phyloP scores from a whole-genome alignment of 2,888 invertebrate species.

The Xestobium rufovillosum region DNA sequence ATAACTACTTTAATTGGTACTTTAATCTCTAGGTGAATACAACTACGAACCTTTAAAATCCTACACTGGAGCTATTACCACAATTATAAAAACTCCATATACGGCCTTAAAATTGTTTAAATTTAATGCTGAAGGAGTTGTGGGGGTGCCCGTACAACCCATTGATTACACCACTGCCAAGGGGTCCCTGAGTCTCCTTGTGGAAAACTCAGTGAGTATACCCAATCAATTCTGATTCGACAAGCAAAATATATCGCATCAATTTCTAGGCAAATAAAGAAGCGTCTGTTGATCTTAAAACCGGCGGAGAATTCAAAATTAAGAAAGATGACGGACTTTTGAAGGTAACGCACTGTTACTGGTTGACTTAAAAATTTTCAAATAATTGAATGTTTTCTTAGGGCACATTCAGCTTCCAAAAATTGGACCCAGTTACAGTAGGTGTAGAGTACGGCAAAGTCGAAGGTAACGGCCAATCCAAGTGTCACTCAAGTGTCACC shows the following conservation, averaged over 20 bases:
- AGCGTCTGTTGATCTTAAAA: conserved; percentile 56
- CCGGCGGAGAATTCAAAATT: conserved; percentile 54
- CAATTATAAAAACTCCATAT: too few relatives aligned
- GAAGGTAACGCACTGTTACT: conserved; percentile 39
- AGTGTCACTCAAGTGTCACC: conserved; percentile 29
- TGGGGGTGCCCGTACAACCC: too few relatives aligned
- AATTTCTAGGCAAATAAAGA: not conserved
- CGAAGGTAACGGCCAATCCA: conserved; percentile 26
- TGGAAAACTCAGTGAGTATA: too few relatives aligned
- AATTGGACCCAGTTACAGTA: conserved; percentile 39
- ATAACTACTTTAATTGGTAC: too few relatives aligned
- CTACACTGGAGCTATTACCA: too few relatives aligned
- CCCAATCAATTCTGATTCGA: not conserved
- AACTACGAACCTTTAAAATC: too few relatives aligned
- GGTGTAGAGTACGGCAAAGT: conserved; percentile 39
- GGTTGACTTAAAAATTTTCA: too few relatives aligned
- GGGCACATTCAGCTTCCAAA: conserved; percentile 38
- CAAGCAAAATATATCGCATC: conserved; percentile 5
- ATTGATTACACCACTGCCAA: too few relatives aligned
- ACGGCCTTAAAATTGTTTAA: too few relatives aligned
- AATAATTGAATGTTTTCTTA: conserved; percentile 21
- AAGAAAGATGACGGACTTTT: conserved; percentile 59
- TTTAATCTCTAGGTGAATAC: too few relatives aligned
- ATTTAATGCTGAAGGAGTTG: too few relatives aligned
- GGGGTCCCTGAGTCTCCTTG: too few relatives aligned